phyloP scores from a whole-genome alignment of 2,888 invertebrate species.

The Acleris emargana region DNA sequence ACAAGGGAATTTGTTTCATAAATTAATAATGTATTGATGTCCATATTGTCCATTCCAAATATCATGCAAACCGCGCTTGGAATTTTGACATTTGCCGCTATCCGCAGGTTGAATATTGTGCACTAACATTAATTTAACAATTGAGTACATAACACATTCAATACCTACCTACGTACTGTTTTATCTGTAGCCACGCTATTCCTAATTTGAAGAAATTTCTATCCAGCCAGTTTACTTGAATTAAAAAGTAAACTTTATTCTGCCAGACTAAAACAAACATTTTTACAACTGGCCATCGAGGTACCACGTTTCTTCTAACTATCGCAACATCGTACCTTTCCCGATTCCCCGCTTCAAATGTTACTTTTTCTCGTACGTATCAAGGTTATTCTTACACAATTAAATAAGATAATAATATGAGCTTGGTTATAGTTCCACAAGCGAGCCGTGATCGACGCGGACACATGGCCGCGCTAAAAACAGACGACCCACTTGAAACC shows the following conservation, averaged over 20 bases:
- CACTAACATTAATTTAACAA: no score
- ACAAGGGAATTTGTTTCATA: no score
- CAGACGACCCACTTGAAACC: constrained; percentile 30
- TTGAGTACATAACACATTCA: no score
- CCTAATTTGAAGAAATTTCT: no score
- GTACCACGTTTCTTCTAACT: not conserved
- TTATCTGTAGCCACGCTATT: no score
- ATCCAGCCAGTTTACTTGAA: not conserved
- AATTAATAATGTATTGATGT: no score
- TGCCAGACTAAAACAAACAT: not conserved
- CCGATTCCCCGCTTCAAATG: not conserved
- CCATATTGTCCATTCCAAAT: no score
- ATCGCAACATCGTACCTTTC: constrained; percentile 9
- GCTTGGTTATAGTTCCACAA: constrained; percentile 1
- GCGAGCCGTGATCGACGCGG: constrained; percentile 22
- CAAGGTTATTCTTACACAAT: constrained; percentile 8
- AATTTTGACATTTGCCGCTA: no score
- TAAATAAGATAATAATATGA: constrained; percentile 1
- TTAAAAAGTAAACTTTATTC: constrained; percentile 1
- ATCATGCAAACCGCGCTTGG: no score
- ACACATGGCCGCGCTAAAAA: constrained; percentile 32
- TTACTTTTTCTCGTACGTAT: not conserved
- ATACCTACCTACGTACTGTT: no score
- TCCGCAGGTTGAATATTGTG: no score
- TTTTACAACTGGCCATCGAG: not conserved